Evolutionary conservation across 2,888 invertebrate genomes (phyloP), one percentile per base, ranked within the genome.

Genomic region (Sclerodermus sp.): DNA sequence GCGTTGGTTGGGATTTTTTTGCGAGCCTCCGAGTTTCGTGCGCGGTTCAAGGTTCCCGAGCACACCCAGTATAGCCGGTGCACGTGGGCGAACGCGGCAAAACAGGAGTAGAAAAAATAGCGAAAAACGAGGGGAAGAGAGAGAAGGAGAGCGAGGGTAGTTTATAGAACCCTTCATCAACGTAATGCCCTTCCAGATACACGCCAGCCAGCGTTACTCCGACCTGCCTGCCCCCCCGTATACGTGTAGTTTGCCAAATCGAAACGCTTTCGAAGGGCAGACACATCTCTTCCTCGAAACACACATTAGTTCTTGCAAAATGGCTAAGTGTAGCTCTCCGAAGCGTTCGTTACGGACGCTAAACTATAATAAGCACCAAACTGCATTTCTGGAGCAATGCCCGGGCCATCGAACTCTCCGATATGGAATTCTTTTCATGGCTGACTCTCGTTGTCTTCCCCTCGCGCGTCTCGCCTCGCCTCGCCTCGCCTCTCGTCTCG

Each of bases 151-250:
- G 47, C 12, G 45, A 47, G 60, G 59, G 55, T 60, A 61, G 70
- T 69, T 76, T 76, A 73, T 76, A 76, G 76, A 75, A 76, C 76
- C 75, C 68, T 68, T 76, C 72, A 77, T 77, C 73, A 76, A 64
- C 62, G 69, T 75, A 74, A 76, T 75, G 61, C 72, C 67, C 67
- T 64, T 62, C 58, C 61, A 66, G 70, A 70, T 68, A 64, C 68
- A 66, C 65, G 65, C 62, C 63, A 63, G 55, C 64, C 65, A 67
- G 68, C 65, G 66, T 68, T 68, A 65, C 58, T 50, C 36, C 57
- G 48, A 23, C 46, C 45, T 49, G 51, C 23, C 8, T 8, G 23
- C 23, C 8, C 23, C 23, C 8, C 23, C 8, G 23, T 23, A 23
- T 23, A 23, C 8, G 23, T 23, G 8, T 23, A 23, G 41, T 39